A percentile compares a stretch with the other conserved stretches of the same genome.
phyloP scores from a whole-genome alignment of 2,797 vertebrate species.

The Periparus ater region DNA sequence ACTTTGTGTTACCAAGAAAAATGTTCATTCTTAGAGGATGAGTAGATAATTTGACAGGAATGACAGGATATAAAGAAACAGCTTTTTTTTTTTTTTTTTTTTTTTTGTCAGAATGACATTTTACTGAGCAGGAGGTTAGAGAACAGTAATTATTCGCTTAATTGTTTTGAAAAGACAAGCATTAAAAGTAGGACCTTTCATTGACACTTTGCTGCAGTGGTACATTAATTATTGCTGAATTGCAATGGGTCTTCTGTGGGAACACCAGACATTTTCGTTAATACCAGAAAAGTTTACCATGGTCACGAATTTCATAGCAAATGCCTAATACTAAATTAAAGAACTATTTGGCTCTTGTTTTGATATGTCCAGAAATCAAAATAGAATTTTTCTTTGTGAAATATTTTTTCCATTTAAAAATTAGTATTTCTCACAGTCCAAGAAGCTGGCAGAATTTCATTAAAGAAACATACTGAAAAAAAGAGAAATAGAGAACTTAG shows the following conservation, averaged over 20 bases:
- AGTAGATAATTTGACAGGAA: neutral
- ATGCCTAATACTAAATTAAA: neutral
- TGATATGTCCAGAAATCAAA: neutral
- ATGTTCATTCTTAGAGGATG: neutral
- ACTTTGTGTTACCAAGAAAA: neutral
- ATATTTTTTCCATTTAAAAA: neutral
- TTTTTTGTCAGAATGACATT: constrained; percentile 16
- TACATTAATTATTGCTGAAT: constrained; percentile 45
- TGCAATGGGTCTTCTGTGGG: neutral
- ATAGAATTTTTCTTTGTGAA: neutral
- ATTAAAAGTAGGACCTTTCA: constrained; percentile 16
- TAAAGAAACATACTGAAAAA: neutral
- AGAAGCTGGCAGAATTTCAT: neutral
- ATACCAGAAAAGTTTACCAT: neutral
- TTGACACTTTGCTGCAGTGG: neutral
- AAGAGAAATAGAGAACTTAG: neutral
- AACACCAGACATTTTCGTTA: neutral
- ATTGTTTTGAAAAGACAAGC: constrained; percentile 52
- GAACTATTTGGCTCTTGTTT: neutral
- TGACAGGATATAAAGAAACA: neutral
- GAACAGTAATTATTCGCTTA: constrained; percentile 49
- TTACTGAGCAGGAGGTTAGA: constrained; percentile 25
- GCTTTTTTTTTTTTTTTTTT: neutral
- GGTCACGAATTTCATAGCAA: neutral
- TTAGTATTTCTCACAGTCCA: neutral